Evolutionary conservation across 2,888 invertebrate genomes (phyloP).

Genomic region (Drosophila barbarae): DNA sequence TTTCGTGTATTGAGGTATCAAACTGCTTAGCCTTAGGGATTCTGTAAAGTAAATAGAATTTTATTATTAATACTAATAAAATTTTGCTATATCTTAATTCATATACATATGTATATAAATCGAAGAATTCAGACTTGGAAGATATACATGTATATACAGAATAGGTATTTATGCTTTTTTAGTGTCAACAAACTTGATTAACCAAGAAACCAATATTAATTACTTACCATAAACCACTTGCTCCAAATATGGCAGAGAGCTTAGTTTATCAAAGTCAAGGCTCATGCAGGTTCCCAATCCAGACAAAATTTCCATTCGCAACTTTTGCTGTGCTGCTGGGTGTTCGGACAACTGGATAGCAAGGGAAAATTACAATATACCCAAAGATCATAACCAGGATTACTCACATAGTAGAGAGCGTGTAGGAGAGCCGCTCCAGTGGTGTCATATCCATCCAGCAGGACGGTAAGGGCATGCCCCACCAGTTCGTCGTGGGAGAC

Average conservation of each 20-base stretch:
- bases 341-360: slow-evolving; percentile 60
- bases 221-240: slow-evolving; percentile 72
- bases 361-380: background rate
- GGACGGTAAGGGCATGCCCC: slow-evolving; percentile 71
- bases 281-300: slow-evolving; percentile 23
- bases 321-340: slow-evolving; percentile 60
- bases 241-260: slow-evolving; percentile 72
- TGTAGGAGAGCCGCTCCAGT: slow-evolving; percentile 67
- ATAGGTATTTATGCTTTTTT: too few species aligned
- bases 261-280: slow-evolving; percentile 64
- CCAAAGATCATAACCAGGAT: background rate
- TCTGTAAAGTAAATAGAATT: slow-evolving; percentile 42
- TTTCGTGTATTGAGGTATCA: slow-evolving; percentile 63
- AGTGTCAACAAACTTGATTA: too few species aligned
- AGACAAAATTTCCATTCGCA: slow-evolving; percentile 64
- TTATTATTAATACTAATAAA: background rate
- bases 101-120: too few species aligned
- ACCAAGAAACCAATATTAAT: background rate
- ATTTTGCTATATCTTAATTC: background rate
- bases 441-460: slow-evolving; percentile 77
- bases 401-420: slow-evolving; percentile 66
- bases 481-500: slow-evolving; percentile 67
- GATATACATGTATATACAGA: too few species aligned
- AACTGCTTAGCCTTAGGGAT: slow-evolving; percentile 68
- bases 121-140: too few species aligned